Conservation (phyloP, 2,888 invertebrate species). For the Drosophila kuntzei region DNA sequence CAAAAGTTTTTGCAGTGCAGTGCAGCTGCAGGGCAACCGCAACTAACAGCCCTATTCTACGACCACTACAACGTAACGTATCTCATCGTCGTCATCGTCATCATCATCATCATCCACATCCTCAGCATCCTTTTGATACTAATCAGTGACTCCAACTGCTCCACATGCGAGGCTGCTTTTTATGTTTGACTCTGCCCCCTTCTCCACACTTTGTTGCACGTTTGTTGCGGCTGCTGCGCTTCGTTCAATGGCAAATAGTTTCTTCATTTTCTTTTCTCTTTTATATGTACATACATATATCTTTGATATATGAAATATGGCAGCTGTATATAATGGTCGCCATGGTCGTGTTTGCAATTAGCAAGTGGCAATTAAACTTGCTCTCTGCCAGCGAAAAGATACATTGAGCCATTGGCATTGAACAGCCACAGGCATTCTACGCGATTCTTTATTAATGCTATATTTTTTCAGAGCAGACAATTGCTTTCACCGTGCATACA, state of each 20-base stretch:
- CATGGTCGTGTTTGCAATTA: constrained; percentile 70
- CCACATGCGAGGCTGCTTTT: constrained; percentile 63
- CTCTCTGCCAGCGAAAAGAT: constrained; percentile 38
- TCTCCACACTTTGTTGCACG: constrained; percentile 37
- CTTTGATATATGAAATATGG: constrained; percentile 75
- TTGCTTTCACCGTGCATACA: constrained; percentile 14
- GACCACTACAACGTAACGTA: constrained; percentile 28
- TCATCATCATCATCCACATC: constrained; percentile 40
- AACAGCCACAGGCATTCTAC: constrained; percentile 38
- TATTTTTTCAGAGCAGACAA: constrained; percentile 43
- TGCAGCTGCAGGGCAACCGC: constrained; percentile 67
- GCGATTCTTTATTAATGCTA: constrained; percentile 54
- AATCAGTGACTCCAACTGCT: constrained; percentile 66
- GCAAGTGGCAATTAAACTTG: constrained; percentile 78
- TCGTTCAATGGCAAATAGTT: constrained; percentile 54
- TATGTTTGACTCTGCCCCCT: constrained; percentile 39
- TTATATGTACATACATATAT: constrained; percentile 42
- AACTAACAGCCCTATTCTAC: constrained; percentile 46
- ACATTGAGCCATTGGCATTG: constrained; percentile 60
- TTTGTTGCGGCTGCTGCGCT: constrained; percentile 56
- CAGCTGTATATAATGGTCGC: constrained; percentile 67
- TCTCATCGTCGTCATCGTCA: constrained; percentile 43
- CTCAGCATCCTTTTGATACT: constrained; percentile 66
- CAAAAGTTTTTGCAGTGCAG: constrained; percentile 82
- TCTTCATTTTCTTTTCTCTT: background rate